Evolutionary conservation across 2,797 vertebrate genomes (phyloP), one percentile per base, ranked within the genome.

Genomic region (Premnoplex brunnescens): DNA sequence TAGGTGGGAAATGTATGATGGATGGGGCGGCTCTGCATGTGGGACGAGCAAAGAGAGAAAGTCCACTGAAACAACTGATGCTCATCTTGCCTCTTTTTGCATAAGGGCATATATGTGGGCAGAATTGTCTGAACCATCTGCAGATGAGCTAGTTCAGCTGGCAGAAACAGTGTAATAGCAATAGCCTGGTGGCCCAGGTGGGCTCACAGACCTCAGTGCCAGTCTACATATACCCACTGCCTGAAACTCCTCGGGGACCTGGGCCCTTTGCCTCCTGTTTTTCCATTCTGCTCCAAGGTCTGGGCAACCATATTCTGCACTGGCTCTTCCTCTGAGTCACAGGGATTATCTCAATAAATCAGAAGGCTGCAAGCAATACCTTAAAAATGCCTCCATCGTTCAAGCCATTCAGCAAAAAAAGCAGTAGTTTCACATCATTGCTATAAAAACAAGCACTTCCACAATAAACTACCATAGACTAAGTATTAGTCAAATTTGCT

Each of bases 181-280:
- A 16, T 4, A 79, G 17, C 22, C 41, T 68, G 36, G 36, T 58
- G 36, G 22, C 49, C 37, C 36, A 20, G 22, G 9, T 44, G 37
- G 52, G 23, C 26, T 76, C 26, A 26, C 24, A 20, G 26, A 39
- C 41, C 30, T 60, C 20, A 12, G n/a, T 56, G 52, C 26, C 34
- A 51, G n/a, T 10, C 23, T 68, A 43, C 3, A 1, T 32, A 34
- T 19, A 21, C 22, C n/a, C 66, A 21, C 15, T 0, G 0, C 58
- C 71, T 48, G 44, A 74, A 52, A 68, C 11, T 78, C 17, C 48
- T 27, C 16, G 34, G 21, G 39, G 15, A 67, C 26, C 19, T 49
- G 20, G 14, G 7, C n/a, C 8, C 22, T 64, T 76, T 4, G 1
- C 34, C 22, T 12, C 3, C 0, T 10, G 10, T 34, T 66, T 66